Conservation (phyloP, 2,888 invertebrate genomes). For the Theretra japonica region DNA sequence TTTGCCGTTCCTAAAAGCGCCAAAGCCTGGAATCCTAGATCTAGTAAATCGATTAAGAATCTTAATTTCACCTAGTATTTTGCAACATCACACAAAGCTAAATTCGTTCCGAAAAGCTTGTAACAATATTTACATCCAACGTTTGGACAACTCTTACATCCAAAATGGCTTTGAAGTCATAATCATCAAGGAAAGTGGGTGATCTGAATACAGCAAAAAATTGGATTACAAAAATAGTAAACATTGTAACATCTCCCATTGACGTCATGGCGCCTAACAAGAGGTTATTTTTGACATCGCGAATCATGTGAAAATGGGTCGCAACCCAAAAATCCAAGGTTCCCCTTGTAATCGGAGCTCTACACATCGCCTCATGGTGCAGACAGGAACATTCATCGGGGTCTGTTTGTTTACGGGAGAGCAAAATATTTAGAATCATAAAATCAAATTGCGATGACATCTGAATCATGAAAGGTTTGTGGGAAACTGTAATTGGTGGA, state of each 20-base stretch:
- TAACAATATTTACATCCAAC: background rate
- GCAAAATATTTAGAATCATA: background rate
- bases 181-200: conserved; percentile 11
- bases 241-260: conserved; percentile 36
- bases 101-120: background rate
- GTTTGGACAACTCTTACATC: background rate
- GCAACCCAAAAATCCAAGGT: conserved; percentile 40
- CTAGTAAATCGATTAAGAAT: background rate
- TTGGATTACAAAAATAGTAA: conserved; percentile 34
- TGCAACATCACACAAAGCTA: background rate
- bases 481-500: background rate
- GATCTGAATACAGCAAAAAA: conserved; percentile 21
- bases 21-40: no score
- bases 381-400: background rate
- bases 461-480: background rate
- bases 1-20: no score
- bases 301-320: conserved; percentile 39
- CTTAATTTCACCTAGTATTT: background rate
- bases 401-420: background rate
- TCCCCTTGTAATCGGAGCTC: conserved; percentile 22
- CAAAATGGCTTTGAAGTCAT: conserved; percentile 7
- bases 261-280: conserved; percentile 36
- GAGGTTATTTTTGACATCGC: conserved; percentile 35
- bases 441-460: background rate
- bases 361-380: background rate